These are phyloP conservation scores for Pharmacophagus antenor DNA, from an alignment of 2,888 invertebrate genomes.

Conservation along the genomic window DNA sequence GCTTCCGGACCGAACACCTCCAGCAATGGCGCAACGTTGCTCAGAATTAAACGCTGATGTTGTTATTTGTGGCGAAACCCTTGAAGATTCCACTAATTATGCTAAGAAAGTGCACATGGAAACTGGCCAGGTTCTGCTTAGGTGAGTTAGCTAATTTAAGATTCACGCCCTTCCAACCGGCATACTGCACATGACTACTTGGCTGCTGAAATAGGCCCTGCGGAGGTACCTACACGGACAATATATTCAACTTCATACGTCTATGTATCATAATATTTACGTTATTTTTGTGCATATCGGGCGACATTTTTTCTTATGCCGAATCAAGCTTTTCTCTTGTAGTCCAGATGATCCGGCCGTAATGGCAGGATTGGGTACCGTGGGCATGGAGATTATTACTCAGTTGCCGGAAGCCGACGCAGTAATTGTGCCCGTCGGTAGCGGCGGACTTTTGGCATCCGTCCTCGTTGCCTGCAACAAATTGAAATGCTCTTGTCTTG, in stretches of 20 bases:
- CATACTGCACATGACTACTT: too few relatives aligned
- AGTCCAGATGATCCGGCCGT: slow-evolving; percentile 63
- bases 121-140: slow-evolving; percentile 41
- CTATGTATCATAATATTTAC: too few relatives aligned
- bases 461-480: slow-evolving; percentile 70
- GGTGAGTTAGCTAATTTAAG: slow-evolving; percentile 19
- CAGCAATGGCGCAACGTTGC: slow-evolving; percentile 62
- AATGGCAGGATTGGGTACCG: slow-evolving; percentile 69
- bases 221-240: too few relatives aligned
- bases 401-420: slow-evolving; percentile 71
- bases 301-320: neutral
- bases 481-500: slow-evolving; percentile 70
- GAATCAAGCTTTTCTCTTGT: neutral
- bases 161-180: too few relatives aligned
- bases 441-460: slow-evolving; percentile 61
- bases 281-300: neutral
- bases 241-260: too few relatives aligned
- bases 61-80: slow-evolving; percentile 56
- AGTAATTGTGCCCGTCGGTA: slow-evolving; percentile 64
- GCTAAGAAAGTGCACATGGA: slow-evolving; percentile 56
- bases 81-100: slow-evolving; percentile 54
- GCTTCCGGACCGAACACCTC: slow-evolving; percentile 62
- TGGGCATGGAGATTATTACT: slow-evolving; percentile 67
- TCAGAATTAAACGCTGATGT: slow-evolving; percentile 70
- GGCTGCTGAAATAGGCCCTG: too few relatives aligned